Conservation (phyloP, 1,140 invertebrate genomes). For the Magallana gigas region DNA sequence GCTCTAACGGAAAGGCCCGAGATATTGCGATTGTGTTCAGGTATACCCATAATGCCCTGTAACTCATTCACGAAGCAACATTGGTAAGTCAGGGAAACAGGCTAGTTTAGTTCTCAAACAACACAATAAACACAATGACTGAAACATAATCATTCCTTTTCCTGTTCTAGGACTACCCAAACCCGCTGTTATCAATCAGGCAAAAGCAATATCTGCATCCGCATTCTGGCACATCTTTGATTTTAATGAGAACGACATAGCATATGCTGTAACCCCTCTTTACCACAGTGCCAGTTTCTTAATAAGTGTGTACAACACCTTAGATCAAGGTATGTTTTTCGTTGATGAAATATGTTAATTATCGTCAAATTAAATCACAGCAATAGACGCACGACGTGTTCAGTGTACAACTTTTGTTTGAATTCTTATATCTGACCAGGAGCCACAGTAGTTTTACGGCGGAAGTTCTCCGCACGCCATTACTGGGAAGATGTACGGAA, state of each 20-base stretch:
- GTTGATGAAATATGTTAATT: background rate
- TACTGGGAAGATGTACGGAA: slow-evolving; percentile 72
- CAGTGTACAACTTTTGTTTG: too few relatives aligned
- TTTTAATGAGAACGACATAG: slow-evolving; percentile 58
- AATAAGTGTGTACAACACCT: slow-evolving; percentile 57
- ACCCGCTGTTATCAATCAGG: slow-evolving; percentile 66
- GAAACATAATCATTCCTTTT: background rate
- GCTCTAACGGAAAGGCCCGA: too few relatives aligned
- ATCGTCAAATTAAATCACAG: too few relatives aligned
- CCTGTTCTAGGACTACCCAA: slow-evolving; percentile 58
- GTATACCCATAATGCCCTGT: too few relatives aligned
- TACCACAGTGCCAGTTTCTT: slow-evolving; percentile 68
- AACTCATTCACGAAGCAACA: too few relatives aligned
- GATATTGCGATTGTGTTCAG: too few relatives aligned
- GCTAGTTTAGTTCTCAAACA: background rate
- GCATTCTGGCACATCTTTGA: slow-evolving; percentile 42
- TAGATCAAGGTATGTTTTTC: slow-evolving; percentile 50
- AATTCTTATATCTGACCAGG: slow-evolving; percentile 53
- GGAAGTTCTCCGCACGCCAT: slow-evolving; percentile 71
- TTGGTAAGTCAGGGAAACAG: too few relatives aligned
- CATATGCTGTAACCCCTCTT: slow-evolving; percentile 69
- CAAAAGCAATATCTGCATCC: slow-evolving; percentile 37
- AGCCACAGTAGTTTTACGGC: slow-evolving; percentile 67
- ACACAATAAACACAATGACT: background rate
- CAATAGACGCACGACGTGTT: too few relatives aligned